Percentiles rank a stretch among this genome's conserved stretches.
Evolutionary conservation across 1,140 invertebrate genomes (phyloP).

Genomic region (Trichonephila clavata): DNA sequence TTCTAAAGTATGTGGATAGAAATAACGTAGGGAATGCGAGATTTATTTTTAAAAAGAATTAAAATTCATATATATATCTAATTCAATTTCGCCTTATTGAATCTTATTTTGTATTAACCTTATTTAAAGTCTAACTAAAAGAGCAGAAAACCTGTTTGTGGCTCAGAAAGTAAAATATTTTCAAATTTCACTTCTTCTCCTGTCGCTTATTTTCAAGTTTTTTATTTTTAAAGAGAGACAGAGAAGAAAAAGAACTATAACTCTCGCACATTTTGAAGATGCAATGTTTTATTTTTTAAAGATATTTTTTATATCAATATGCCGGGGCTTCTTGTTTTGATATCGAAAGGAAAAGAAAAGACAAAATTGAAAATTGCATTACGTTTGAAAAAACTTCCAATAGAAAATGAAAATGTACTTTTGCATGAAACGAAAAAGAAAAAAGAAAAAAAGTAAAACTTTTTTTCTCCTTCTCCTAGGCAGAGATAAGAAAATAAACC

Average conservation of each 20-base stretch:
- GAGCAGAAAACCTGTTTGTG: neutral
- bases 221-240: neutral
- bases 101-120: neutral
- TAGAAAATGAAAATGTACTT: slow-evolving; percentile 19
- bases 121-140: neutral
- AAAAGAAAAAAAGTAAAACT: neutral
- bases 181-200: neutral
- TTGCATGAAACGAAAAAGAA: neutral
- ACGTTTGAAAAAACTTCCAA: neutral
- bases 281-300: neutral
- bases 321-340: neutral
- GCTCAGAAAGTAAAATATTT: neutral
- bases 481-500: neutral
- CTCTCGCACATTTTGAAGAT: neutral
- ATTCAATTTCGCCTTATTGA: neutral
- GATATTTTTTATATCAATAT: neutral
- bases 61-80: neutral
- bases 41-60: too few relatives aligned
- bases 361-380: slow-evolving; percentile 32
- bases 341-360: neutral
- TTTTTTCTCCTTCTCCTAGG: neutral
- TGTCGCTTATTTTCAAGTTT: neutral
- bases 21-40: too few relatives aligned
- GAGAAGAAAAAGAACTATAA: neutral
- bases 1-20: too few relatives aligned